A percentile compares a stretch with the other conserved stretches of the same genome.
Evolutionary conservation across 2,888 invertebrate genomes (phyloP).

Genomic region (Phortica okadai): DNA sequence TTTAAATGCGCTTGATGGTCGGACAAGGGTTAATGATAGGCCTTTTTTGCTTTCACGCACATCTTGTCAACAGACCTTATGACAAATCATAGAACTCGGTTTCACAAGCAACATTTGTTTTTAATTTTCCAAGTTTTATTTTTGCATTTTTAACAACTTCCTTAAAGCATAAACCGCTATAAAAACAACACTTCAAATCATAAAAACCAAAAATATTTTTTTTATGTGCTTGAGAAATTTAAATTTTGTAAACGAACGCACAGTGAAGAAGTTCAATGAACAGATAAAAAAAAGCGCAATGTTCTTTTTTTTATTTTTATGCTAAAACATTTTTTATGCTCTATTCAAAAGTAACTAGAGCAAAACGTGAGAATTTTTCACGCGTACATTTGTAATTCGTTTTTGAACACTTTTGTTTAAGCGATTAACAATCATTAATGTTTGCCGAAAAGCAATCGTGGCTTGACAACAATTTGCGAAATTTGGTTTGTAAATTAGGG

Average conservation of each 20-base stretch:
- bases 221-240: conserved; percentile 9
- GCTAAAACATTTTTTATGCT: conserved; percentile 50
- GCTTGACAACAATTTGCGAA: background rate
- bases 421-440: background rate
- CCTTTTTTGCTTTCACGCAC: no score
- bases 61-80: no score
- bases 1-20: no score
- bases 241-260: background rate
- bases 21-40: no score
- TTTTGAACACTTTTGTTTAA: background rate
- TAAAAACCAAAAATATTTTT: background rate
- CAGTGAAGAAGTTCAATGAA: conserved; percentile 55
- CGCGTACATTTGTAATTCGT: conserved; percentile 49
- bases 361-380: conserved; percentile 67
- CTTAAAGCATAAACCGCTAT: background rate
- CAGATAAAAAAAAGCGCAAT: conserved; percentile 39
- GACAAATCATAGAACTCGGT: no score
- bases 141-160: background rate
- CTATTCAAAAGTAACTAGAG: conserved; percentile 47
- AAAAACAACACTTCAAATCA: background rate
- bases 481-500: background rate
- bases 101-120: no score
- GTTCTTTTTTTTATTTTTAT: background rate
- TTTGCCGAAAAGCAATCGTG: background rate
- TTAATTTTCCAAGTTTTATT: no score